Conservation (phyloP, 2,113 vertebrate species). For the Fulica atra region DNA sequence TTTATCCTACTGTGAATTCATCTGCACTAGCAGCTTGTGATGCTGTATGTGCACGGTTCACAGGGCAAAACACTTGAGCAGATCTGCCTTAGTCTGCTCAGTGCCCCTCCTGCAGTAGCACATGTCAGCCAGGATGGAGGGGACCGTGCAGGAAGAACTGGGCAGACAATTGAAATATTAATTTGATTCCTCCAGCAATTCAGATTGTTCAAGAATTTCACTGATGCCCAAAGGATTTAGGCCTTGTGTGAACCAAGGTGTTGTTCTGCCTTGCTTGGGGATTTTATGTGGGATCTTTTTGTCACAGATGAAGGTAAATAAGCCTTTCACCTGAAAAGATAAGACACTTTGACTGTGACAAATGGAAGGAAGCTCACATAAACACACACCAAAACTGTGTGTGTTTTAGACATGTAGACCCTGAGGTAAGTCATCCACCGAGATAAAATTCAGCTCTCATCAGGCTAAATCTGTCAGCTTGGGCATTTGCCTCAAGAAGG, state of each 20-base stretch:
- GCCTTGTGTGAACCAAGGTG: neutral
- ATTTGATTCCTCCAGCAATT: neutral
- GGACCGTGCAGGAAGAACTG: neutral
- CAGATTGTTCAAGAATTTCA: neutral
- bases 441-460: neutral
- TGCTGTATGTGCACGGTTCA: neutral
- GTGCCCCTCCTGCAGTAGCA: neutral
- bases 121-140: neutral
- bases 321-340: neutral
- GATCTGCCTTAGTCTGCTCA: neutral
- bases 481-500: neutral
- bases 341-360: neutral
- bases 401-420: neutral
- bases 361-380: neutral
- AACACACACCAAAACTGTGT: rapidly evolving
- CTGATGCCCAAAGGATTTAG: neutral
- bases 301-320: neutral
- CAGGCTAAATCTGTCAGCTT: neutral
- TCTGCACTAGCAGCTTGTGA: neutral
- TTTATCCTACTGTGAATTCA: neutral
- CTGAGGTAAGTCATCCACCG: neutral
- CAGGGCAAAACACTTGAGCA: neutral
- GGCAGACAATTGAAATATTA: neutral
- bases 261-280: neutral
- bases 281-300: neutral